Evolutionary conservation across 1,140 invertebrate species (phyloP).

Genomic region (Diorhabda carinulata): DNA sequence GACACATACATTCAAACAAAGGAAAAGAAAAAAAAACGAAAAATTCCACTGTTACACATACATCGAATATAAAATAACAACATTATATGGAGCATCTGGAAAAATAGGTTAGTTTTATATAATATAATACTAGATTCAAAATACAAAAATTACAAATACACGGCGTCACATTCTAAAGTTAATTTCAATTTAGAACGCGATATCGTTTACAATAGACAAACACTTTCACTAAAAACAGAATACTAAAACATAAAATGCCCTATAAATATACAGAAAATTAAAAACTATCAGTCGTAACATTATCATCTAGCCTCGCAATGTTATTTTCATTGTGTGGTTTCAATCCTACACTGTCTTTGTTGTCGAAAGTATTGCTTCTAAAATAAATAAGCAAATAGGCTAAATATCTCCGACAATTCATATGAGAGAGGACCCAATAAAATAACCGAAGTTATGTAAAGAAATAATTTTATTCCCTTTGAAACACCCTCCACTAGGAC

Average conservation of each 20-base stretch:
- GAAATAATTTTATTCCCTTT: no score
- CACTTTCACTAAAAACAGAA: slow-evolving; percentile 14
- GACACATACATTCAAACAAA: slow-evolving; percentile 20
- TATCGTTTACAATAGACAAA: slow-evolving; percentile 20
- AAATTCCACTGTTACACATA: background rate
- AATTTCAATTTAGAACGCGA: background rate
- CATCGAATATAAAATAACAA: background rate
- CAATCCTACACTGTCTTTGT: slow-evolving; percentile 36
- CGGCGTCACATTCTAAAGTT: no score
- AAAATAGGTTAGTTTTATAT: no score
- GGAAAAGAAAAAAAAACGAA: background rate
- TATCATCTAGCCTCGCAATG: slow-evolving; percentile 52
- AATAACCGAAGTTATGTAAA: no score
- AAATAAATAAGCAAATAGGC: background rate
- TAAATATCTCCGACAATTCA: no score
- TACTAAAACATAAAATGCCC: slow-evolving; percentile 1
- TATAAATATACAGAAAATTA: background rate
- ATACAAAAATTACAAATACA: no score
- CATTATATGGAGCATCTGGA: no score
- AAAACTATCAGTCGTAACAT: slow-evolving; percentile 34
- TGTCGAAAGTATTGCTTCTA: slow-evolving; percentile 36
- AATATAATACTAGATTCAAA: no score
- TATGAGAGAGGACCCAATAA: no score
- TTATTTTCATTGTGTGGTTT: slow-evolving; percentile 30
- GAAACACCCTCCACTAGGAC: no score